These are phyloP conservation scores for Hypena proboscidalis DNA, from an alignment of 2,888 invertebrate genomes.

Conservation along the genomic window DNA sequence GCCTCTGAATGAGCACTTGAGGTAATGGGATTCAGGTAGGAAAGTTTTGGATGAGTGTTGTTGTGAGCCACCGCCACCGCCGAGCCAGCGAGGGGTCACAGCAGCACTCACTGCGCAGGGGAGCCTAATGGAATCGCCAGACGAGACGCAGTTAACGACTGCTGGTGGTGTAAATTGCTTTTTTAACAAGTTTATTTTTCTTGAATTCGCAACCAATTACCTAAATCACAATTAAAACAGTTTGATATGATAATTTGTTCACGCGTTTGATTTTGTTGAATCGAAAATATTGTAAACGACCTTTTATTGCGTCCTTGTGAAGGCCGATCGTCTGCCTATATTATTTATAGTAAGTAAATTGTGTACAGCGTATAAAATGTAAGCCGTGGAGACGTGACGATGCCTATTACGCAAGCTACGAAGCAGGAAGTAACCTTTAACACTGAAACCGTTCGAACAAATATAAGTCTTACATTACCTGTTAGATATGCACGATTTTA, in stretches of 20 bases:
- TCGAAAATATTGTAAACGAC: conserved; percentile 53
- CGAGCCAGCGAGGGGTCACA: conserved; percentile 33
- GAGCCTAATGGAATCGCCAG: conserved; percentile 54
- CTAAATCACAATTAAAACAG: conserved; percentile 38
- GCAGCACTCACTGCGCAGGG: conserved; percentile 27
- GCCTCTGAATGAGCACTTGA: conserved; percentile 60
- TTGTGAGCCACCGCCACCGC: conserved; percentile 22
- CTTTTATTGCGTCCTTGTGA: conserved; percentile 72
- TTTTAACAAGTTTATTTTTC: conserved; percentile 53
- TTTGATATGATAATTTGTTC: conserved; percentile 41
- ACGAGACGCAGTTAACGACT: conserved; percentile 48
- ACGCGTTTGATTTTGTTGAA: conserved; percentile 47
- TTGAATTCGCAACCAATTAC: conserved; percentile 44
- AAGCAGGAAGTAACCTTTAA: conserved; percentile 80
- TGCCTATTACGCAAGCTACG: conserved; percentile 67
- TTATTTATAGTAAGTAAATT: conserved; percentile 53
- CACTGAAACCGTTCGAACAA: conserved; percentile 74
- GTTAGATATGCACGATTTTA: conserved; percentile 74
- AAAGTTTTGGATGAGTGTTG: conserved; percentile 37
- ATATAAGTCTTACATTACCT: conserved; percentile 68
- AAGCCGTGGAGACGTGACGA: conserved; percentile 63
- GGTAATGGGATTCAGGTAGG: conserved; percentile 61
- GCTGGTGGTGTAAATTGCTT: conserved; percentile 54
- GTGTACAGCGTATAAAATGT: conserved; percentile 56
- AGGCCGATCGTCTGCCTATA: conserved; percentile 71